A percentile compares a stretch with the other conserved stretches of the same genome.
Evolutionary conservation across 2,113 vertebrate genomes (phyloP).

Genomic region (Rutilus rutilus): DNA sequence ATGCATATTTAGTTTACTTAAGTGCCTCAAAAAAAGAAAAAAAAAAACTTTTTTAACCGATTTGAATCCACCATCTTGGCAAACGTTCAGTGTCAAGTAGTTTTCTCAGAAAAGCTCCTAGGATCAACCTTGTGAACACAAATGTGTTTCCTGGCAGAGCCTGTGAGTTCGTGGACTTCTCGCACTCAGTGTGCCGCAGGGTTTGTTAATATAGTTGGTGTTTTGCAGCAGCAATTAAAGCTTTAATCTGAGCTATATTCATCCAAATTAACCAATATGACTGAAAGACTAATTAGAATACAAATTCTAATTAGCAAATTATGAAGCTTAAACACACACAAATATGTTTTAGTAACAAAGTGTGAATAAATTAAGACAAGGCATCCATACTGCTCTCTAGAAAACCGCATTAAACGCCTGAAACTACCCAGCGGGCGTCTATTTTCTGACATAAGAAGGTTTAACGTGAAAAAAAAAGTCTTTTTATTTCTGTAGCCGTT

Average conservation of each 20-base stretch:
- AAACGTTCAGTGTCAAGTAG: not conserved
- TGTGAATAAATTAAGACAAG: constrained; percentile 24
- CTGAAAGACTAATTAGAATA: constrained; percentile 17
- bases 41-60: not conserved
- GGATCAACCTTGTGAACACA: not conserved
- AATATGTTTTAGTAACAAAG: constrained; percentile 21
- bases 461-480: not conserved
- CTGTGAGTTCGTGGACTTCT: not conserved
- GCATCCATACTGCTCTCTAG: not conserved
- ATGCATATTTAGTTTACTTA: not conserved
- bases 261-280: not conserved
- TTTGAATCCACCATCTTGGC: not conserved
- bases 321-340: constrained; percentile 11
- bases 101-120: not conserved
- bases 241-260: constrained; percentile 19
- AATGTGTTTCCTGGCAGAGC: constrained; percentile 10
- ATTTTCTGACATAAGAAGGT: constrained; percentile 24
- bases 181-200: not conserved
- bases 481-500: not conserved
- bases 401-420: not conserved
- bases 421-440: not conserved
- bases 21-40: not conserved
- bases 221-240: constrained; percentile 10
- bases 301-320: constrained; percentile 24
- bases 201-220: not conserved